Evolutionary conservation across 2,888 invertebrate genomes (phyloP).

Genomic region (Epistrophella euchroma): DNA sequence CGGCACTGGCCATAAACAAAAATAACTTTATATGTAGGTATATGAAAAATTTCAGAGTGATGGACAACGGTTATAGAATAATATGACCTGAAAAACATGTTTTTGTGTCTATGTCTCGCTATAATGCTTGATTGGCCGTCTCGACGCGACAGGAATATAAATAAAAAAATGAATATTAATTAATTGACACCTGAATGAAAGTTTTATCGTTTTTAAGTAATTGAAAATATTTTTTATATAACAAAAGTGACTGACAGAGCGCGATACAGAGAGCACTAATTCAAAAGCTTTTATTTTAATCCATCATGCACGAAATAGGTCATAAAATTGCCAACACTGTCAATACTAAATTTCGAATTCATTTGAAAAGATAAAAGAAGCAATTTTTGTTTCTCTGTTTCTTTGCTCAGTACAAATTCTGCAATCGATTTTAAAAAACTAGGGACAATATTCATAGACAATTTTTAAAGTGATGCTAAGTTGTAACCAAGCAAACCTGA

Average conservation of each 20-base stretch:
- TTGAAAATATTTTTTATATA: not conserved
- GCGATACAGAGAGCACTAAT: not conserved
- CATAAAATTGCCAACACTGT: too few species aligned
- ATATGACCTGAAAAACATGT: constrained; percentile 1
- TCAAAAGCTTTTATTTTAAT: not conserved
- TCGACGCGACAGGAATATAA: not conserved
- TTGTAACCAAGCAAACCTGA: too few species aligned
- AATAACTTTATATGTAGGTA: not conserved
- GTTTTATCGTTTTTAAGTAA: constrained; percentile 1
- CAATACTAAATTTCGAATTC: too few species aligned
- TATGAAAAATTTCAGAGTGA: not conserved
- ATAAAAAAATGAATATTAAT: not conserved
- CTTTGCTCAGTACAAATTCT: too few species aligned
- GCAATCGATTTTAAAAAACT: too few species aligned
- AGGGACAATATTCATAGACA: too few species aligned
- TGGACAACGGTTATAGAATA: not conserved
- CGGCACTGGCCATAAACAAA: not conserved
- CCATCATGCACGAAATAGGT: too few species aligned
- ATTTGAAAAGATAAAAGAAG: too few species aligned
- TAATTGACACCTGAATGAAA: constrained; percentile 5
- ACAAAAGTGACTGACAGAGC: too few species aligned
- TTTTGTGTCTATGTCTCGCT: not conserved
- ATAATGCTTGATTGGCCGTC: not conserved
- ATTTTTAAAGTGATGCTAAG: too few species aligned
- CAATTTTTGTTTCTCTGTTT: too few species aligned